Evolutionary conservation across 2,797 vertebrate genomes (phyloP), one percentile per base, ranked within the genome.

Genomic region (Gallinago nigripennis): DNA sequence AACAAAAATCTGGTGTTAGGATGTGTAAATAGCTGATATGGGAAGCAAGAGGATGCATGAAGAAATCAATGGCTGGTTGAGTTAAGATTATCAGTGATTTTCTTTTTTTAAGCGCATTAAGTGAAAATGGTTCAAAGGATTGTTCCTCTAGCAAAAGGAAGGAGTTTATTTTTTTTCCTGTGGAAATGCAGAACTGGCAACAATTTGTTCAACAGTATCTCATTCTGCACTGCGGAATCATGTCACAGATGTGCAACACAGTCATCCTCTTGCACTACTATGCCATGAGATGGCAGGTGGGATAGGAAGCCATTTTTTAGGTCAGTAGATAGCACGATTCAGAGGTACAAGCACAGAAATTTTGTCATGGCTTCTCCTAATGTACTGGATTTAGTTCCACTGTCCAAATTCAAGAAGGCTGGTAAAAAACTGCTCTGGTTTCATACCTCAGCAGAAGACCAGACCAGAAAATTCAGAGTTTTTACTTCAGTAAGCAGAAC

Each of bases 261-360:
- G 24, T 12, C 5, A 2, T 37, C 63, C 41, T 14, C 33, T 4
- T 16, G 45, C 65, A 17, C 0, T 20, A 20, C 43, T 6, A 7
- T 0, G 35, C 24, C 35, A 9, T 8, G 58, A 18, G 31, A 31
- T 0, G 8, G 51, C n/a, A 79, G 51, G 25, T 0, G 6, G 48
- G 31, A 13, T 2, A 51, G 30, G 7, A 5, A 64, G 21, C 2
- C 28, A 6, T 2, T 45, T 51, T 3, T 3, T 5, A 51, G 33
- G 4, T 7, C 37, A 65, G 50, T 13, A 48, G 33, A 15, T 2
- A 7, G 30, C 0, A 43, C 41, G 37, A 14, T 10, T 61, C 10
- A 43, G 35, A 45, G 7, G 54, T 4, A 6, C 37, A 33, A 27
- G 7, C 24, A 16, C 0, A 0, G 43, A 60, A 82, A 60, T 2